A percentile compares a stretch with the other conserved stretches of the same genome.
Evolutionary conservation across 2,113 vertebrate genomes (phyloP).

Genomic region (Salminus brasiliensis): DNA sequence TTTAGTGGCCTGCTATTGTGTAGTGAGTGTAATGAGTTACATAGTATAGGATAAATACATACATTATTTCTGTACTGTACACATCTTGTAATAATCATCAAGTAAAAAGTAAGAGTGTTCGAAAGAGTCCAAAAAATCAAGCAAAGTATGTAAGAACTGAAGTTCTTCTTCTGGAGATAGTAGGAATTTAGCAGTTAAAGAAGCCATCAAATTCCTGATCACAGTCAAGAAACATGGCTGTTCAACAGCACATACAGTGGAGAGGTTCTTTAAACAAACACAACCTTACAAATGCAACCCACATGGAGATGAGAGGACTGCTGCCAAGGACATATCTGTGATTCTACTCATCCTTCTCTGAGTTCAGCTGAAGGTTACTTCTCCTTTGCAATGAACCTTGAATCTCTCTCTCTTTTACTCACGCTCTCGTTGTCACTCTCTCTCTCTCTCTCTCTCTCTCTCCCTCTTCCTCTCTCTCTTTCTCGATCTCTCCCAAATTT

Average conservation of each 20-base stretch:
- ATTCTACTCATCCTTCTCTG: conserved; percentile 54
- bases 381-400: conserved; percentile 18
- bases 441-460: too few species aligned
- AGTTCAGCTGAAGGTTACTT: conserved; percentile 51
- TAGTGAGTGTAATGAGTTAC: too few species aligned
- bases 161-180: not conserved
- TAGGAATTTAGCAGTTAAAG: conserved; percentile 21
- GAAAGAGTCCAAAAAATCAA: too few species aligned
- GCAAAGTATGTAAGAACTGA: too few species aligned
- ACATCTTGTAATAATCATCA: too few species aligned
- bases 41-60: too few species aligned
- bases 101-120: too few species aligned
- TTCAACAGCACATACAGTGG: conserved; percentile 45
- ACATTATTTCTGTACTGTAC: too few species aligned
- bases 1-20: too few species aligned
- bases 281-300: conserved; percentile 57
- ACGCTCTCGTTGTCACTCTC: too few species aligned
- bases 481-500: not conserved
- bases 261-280: conserved; percentile 57
- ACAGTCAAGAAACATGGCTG: conserved; percentile 41
- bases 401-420: conserved; percentile 25
- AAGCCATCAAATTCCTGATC: conserved; percentile 44
- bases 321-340: conserved; percentile 60
- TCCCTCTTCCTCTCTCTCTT: not conserved
- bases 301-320: conserved; percentile 49